A percentile compares a stretch with the other conserved stretches of the same genome.
Conservation (phyloP, 1,140 invertebrate genomes). For the Tetramorium simillimum region DNA sequence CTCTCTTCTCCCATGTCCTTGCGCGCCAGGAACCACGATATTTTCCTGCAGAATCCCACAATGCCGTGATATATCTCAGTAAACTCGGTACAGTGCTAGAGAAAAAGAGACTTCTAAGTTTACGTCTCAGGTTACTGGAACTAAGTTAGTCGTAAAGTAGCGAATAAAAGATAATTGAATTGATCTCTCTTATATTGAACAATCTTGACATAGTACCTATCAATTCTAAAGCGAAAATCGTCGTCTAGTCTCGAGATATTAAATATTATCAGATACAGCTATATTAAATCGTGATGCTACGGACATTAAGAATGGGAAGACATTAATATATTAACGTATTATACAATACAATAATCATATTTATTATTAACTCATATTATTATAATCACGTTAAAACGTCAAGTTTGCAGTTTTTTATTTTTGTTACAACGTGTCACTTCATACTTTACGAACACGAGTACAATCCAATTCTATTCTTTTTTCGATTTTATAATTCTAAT, state of each 20-base stretch:
- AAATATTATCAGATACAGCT: background rate
- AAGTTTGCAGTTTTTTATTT: no score
- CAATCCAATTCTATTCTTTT: background rate
- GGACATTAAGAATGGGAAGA: background rate
- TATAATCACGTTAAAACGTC: background rate
- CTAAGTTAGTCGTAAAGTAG: background rate
- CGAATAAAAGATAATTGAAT: background rate
- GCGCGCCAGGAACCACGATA: conserved; percentile 45
- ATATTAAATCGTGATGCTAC: background rate
- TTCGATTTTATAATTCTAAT: background rate
- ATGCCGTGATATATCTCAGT: conserved; percentile 26
- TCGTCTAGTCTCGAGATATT: background rate
- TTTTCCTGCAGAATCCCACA: conserved; percentile 22
- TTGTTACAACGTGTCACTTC: background rate
- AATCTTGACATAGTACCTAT: background rate
- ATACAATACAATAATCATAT: background rate
- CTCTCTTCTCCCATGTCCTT: conserved; percentile 41
- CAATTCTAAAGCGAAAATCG: conserved; percentile 3
- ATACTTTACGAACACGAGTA: background rate
- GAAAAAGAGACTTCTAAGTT: background rate
- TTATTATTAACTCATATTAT: background rate
- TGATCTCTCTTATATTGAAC: background rate
- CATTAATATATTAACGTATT: background rate
- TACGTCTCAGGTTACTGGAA: background rate
- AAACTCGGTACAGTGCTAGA: background rate